Percentiles rank a stretch among this genome's conserved stretches.
Conservation (phyloP, 2,888 invertebrate species). For the Ellobium chinense region DNA sequence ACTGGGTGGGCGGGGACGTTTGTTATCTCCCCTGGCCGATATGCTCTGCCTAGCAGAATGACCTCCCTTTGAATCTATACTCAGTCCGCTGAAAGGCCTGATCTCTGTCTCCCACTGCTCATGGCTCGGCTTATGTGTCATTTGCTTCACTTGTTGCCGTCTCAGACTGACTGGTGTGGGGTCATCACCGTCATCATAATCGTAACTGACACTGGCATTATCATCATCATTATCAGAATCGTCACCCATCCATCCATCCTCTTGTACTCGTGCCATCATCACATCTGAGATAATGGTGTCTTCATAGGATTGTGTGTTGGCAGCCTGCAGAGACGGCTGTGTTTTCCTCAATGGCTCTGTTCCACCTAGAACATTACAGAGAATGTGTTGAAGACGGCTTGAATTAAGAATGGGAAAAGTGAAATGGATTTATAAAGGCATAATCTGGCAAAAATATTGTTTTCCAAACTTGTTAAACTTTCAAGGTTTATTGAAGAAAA, state of each 20-base stretch:
- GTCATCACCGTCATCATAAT: conserved; percentile 38
- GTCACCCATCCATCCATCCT: conserved; percentile 28
- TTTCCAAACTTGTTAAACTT: too few relatives aligned
- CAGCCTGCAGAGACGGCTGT: neutral
- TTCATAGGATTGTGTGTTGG: neutral
- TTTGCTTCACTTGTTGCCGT: neutral
- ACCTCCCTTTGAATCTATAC: conserved; percentile 3
- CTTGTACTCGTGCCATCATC: conserved; percentile 23
- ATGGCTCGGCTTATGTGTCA: neutral
- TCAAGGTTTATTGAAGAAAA: too few relatives aligned
- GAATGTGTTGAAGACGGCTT: too few relatives aligned
- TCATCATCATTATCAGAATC: neutral
- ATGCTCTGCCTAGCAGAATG: neutral
- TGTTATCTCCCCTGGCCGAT: neutral
- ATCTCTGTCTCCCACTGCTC: conserved; percentile 49
- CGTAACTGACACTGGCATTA: neutral
- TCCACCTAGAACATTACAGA: conserved; percentile 21
- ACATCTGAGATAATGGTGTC: conserved; percentile 28
- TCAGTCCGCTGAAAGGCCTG: conserved; percentile 35
- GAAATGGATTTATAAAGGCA: too few relatives aligned
- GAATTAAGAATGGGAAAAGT: too few relatives aligned
- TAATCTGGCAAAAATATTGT: too few relatives aligned
- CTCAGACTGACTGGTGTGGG: neutral
- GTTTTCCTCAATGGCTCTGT: conserved; percentile 21
- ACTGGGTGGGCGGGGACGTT: neutral